phyloP scores from a whole-genome alignment of 2,888 invertebrate species.

The Terebella lapidaria region DNA sequence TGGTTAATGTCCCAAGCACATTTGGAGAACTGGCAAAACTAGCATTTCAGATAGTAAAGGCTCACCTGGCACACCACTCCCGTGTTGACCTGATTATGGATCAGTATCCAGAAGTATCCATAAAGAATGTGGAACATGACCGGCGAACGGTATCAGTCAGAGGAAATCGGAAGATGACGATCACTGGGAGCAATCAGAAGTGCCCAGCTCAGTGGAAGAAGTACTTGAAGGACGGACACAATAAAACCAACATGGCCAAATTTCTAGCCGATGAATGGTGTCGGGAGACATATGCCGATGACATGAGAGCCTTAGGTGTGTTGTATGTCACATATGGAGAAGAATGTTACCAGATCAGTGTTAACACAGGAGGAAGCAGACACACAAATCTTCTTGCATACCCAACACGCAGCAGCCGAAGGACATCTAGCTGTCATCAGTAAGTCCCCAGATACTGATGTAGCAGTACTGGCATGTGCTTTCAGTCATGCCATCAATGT shows the following conservation, averaged over 20 bases:
- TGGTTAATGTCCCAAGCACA: slow-evolving; percentile 11
- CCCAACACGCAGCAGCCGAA: too few species aligned
- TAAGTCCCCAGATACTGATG: too few species aligned
- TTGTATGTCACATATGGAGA: background rate
- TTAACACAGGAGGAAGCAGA: slow-evolving; percentile 24
- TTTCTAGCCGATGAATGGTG: too few species aligned
- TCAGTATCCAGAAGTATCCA: slow-evolving; percentile 15
- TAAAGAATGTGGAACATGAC: slow-evolving; percentile 17
- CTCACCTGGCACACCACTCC: background rate
- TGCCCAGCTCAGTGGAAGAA: background rate
- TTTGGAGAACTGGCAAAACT: slow-evolving; percentile 15
- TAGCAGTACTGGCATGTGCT: too few species aligned
- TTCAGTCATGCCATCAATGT: background rate
- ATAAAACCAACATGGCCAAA: too few species aligned
- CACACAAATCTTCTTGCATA: slow-evolving; percentile 18
- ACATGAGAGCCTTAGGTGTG: background rate
- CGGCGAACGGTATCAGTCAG: slow-evolving; percentile 7
- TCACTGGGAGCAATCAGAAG: slow-evolving; percentile 10
- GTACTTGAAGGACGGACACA: background rate
- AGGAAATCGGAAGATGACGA: slow-evolving; percentile 7
- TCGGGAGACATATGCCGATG: too few species aligned
- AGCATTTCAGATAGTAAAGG: slow-evolving; percentile 4
- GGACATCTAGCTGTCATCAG: too few species aligned
- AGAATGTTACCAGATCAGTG: background rate
- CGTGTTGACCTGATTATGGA: slow-evolving; percentile 19